Conservation (phyloP, 2,113 vertebrate genomes). For the Pachycephala philippinensis region DNA sequence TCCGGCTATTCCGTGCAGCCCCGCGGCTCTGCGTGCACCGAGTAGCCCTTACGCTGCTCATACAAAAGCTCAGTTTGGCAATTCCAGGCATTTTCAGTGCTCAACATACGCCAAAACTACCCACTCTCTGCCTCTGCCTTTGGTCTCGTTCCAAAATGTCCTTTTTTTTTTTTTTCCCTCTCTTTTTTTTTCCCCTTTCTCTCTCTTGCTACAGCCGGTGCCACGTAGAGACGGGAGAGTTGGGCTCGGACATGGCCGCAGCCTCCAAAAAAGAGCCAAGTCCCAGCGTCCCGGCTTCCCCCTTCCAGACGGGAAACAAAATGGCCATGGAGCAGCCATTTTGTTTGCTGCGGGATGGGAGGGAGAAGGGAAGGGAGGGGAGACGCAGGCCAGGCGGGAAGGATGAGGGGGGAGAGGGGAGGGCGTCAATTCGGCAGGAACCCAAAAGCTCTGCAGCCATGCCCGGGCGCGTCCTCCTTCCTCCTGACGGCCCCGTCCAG, state of each 20-base stretch:
- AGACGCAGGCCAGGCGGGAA: background rate
- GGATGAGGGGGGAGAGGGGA: background rate
- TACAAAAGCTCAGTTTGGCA: slow-evolving; percentile 67
- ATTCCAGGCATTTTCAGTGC: slow-evolving; percentile 58
- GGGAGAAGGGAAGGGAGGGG: slow-evolving; percentile 54
- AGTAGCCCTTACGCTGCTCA: slow-evolving; percentile 35
- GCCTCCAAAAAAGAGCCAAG: slow-evolving; percentile 52
- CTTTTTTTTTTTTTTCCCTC: background rate
- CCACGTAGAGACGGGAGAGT: slow-evolving; percentile 54
- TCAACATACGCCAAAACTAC: slow-evolving; percentile 64
- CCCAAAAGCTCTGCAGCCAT: slow-evolving; percentile 1
- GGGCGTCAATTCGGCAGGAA: slow-evolving; percentile 34
- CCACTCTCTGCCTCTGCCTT: slow-evolving; percentile 64
- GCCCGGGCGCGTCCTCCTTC: slow-evolving; percentile 18
- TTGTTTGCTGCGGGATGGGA: slow-evolving; percentile 56
- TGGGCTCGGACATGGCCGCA: slow-evolving; percentile 46
- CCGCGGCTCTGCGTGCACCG: slow-evolving; percentile 27
- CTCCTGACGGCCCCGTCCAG: background rate
- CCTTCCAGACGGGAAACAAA: slow-evolving; percentile 51
- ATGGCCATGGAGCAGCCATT: slow-evolving; percentile 70
- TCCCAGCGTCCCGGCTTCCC: slow-evolving; percentile 46
- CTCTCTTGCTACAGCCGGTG: slow-evolving; percentile 42
- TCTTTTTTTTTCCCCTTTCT: background rate
- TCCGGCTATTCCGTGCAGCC: slow-evolving; percentile 37
- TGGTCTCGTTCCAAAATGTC: slow-evolving; percentile 57